These are phyloP conservation scores for Microctonus brassicae DNA, from an alignment of 2,888 invertebrate genomes.

Conservation along the genomic window DNA sequence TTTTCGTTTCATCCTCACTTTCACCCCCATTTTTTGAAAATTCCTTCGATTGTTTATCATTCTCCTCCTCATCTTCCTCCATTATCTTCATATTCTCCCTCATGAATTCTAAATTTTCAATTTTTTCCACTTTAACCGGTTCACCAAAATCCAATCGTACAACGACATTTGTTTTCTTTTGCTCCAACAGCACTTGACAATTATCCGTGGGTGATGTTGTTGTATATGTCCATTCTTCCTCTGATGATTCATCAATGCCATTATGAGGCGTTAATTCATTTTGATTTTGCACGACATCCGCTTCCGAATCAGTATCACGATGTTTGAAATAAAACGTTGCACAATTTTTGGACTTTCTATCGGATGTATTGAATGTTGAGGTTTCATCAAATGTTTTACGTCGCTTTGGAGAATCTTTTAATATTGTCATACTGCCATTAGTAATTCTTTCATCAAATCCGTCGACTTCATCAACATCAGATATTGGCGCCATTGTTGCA, in stretches of 20 bases:
- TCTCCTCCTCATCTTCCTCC: conserved; percentile 57
- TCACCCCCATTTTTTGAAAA: conserved; percentile 62
- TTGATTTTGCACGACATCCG: conserved; percentile 68
- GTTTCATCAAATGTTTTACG: conserved; percentile 55
- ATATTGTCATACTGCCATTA: not conserved
- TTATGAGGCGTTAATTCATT: conserved; percentile 67
- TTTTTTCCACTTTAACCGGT: conserved; percentile 44
- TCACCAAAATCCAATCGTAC: conserved; percentile 61
- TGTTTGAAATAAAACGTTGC: conserved; percentile 90
- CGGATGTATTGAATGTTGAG: conserved; percentile 71
- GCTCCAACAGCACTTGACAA: conserved; percentile 44
- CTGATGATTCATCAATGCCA: conserved; percentile 74
- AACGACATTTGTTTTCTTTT: conserved; percentile 56
- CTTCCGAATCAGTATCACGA: conserved; percentile 88
- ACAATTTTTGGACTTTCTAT: conserved; percentile 84
- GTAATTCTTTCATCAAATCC: not conserved
- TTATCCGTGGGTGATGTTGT: conserved; percentile 49
- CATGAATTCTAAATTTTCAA: conserved; percentile 42
- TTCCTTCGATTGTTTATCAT: conserved; percentile 43
- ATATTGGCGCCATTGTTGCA: conserved; percentile 52
- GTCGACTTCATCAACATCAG: conserved; percentile 55
- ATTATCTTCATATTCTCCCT: conserved; percentile 54
- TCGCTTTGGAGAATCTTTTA: conserved; percentile 50
- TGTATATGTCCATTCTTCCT: conserved; percentile 80
- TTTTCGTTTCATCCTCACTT: conserved; percentile 70